A percentile compares a stretch with the other conserved stretches of the same genome.
Conservation (phyloP, 92 coral and sea anemone species). For the Palythoa caribaeorum region DNA sequence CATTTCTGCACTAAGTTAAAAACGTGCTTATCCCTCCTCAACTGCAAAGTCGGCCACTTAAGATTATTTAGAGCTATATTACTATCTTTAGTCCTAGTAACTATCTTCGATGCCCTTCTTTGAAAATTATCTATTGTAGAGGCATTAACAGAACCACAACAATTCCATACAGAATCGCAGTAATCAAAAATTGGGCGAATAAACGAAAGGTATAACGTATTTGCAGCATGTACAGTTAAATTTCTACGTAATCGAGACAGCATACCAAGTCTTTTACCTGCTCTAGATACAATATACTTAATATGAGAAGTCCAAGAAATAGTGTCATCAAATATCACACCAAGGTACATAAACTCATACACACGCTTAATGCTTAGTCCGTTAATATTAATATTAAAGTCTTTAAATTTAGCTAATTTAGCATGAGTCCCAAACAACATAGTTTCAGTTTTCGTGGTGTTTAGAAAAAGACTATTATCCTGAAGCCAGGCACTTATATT, state of each 20-base stretch:
- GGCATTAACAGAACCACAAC: conserved; percentile 40
- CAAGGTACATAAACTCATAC: conserved; percentile 39
- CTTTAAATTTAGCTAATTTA: conserved; percentile 30
- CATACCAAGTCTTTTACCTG: conserved; percentile 40
- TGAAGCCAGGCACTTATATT: conserved; percentile 21
- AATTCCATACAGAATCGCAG: conserved; percentile 61
- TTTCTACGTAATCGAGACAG: conserved; percentile 28
- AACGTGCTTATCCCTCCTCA: conserved; percentile 17
- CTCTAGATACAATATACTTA: conserved; percentile 35
- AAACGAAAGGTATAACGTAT: conserved; percentile 34
- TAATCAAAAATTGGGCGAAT: conserved; percentile 57
- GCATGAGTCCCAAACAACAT: conserved; percentile 44
- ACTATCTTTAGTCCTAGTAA: conserved; percentile 27
- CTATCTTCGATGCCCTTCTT: conserved; percentile 55
- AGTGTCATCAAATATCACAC: conserved; percentile 45
- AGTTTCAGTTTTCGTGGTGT: conserved; percentile 15
- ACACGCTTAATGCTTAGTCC: conserved; percentile 44
- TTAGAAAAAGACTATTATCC: conserved; percentile 23
- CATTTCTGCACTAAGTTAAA: conserved; percentile 51
- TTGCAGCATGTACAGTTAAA: conserved; percentile 31
- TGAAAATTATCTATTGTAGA: conserved; percentile 45
- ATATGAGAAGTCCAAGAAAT: conserved; percentile 44
- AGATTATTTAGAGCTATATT: conserved; percentile 30
- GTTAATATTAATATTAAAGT: conserved; percentile 27
- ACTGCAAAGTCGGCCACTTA: no score